A percentile compares a stretch with the other conserved stretches of the same genome.
Evolutionary conservation across 2,113 vertebrate genomes (phyloP).

Genomic region (Haemorhous mexicanus): DNA sequence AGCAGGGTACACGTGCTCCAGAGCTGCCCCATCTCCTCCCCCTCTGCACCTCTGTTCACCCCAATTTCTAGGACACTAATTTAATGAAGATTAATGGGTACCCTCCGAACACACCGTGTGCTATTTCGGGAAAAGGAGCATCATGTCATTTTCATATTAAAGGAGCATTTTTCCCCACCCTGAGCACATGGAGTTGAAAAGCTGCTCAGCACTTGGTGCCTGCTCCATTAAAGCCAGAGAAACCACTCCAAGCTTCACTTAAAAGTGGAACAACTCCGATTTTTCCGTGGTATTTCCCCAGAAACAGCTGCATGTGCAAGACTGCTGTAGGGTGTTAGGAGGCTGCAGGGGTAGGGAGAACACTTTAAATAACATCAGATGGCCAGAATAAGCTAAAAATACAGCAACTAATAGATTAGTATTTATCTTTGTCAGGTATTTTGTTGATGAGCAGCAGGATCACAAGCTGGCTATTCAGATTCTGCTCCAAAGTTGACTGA

Average conservation of each 20-base stretch:
- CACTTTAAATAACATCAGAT: background rate
- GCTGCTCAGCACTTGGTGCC: background rate
- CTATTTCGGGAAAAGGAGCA: background rate
- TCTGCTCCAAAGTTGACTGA: background rate
- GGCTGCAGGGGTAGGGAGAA: background rate
- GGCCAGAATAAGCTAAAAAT: background rate
- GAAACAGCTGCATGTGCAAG: background rate
- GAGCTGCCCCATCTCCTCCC: background rate
- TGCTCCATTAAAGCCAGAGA: background rate
- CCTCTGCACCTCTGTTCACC: background rate
- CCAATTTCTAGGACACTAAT: background rate
- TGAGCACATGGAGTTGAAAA: background rate
- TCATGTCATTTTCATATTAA: constrained; percentile 11
- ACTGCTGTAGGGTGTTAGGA: background rate
- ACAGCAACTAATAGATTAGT: background rate
- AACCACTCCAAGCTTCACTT: background rate
- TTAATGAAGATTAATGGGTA: constrained; percentile 34
- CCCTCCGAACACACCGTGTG: background rate
- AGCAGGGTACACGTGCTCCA: background rate
- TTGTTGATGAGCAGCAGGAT: background rate
- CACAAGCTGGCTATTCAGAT: background rate
- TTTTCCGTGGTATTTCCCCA: rapidly evolving
- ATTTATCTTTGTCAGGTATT: background rate
- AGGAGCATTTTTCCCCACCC: background rate
- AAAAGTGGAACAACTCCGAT: background rate